Percentiles rank a stretch among this genome's conserved stretches.
These are phyloP conservation scores for Crotophaga sulcirostris DNA, from an alignment of 2,113 vertebrate genomes.

Conservation along the genomic window DNA sequence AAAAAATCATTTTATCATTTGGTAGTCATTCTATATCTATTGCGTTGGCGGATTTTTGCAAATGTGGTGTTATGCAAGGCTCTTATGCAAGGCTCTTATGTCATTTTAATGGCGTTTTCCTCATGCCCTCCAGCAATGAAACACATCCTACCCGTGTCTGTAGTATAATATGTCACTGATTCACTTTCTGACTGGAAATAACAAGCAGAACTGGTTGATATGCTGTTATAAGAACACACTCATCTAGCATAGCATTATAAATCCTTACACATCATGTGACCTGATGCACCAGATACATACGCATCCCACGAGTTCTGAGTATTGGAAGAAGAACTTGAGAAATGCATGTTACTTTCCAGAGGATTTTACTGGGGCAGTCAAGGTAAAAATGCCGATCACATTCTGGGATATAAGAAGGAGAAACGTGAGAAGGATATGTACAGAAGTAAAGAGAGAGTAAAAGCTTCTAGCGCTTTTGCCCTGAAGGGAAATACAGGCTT, in stretches of 20 bases:
- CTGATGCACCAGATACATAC: background rate
- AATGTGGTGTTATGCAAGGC: background rate
- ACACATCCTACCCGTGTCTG: background rate
- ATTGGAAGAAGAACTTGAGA: background rate
- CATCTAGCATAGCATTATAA: background rate
- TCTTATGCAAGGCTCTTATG: background rate
- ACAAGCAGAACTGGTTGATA: background rate
- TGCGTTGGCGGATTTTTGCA: background rate
- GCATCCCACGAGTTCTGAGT: background rate
- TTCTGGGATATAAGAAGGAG: background rate
- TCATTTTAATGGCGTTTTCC: background rate
- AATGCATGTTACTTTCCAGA: background rate
- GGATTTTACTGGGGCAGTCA: background rate
- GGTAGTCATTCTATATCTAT: background rate
- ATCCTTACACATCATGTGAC: background rate
- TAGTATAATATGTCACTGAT: background rate
- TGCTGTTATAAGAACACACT: background rate
- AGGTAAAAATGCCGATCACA: background rate
- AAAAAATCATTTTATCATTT: background rate
- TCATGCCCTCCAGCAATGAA: background rate
- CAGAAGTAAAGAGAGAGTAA: background rate
- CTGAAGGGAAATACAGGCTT: background rate
- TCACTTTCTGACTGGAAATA: background rate
- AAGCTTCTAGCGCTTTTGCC: background rate
- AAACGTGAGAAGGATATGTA: background rate